Percentiles rank a stretch among this genome's conserved stretches.
Evolutionary conservation across 1,140 invertebrate genomes (phyloP).

Genomic region (Periplaneta americana): DNA sequence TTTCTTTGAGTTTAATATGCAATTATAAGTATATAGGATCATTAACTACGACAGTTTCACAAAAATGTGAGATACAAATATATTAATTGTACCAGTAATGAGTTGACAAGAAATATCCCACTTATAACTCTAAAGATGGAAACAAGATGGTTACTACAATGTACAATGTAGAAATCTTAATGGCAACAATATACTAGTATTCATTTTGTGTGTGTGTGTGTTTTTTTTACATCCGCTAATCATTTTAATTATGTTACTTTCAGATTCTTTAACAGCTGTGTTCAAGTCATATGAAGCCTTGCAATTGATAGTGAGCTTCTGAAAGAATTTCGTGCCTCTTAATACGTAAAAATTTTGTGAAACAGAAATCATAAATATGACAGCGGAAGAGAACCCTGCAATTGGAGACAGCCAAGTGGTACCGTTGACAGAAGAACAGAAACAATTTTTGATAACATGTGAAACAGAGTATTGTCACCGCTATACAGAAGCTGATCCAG

Average conservation of each 20-base stretch:
- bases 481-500: conserved; percentile 45
- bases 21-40: too few relatives aligned
- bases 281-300: conserved; percentile 22
- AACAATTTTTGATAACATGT: conserved; percentile 43
- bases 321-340: background rate
- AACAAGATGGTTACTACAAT: too few relatives aligned
- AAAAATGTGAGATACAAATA: too few relatives aligned
- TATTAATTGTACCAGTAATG: too few relatives aligned
- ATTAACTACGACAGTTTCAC: too few relatives aligned
- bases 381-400: background rate
- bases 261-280: conserved; percentile 28
- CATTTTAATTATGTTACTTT: conserved; percentile 23
- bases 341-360: background rate
- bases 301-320: background rate
- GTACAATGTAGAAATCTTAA: too few relatives aligned
- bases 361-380: background rate
- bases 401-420: background rate
- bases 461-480: conserved; percentile 46
- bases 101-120: too few relatives aligned
- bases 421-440: conserved; percentile 34
- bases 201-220: background rate
- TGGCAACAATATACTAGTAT: too few relatives aligned
- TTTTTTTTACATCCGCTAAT: background rate
- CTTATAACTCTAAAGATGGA: too few relatives aligned
- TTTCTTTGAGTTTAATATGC: too few relatives aligned